A percentile compares a stretch with the other conserved stretches of the same genome.
Conservation (phyloP, 2,113 vertebrate genomes). For the Elanus axillaris region DNA sequence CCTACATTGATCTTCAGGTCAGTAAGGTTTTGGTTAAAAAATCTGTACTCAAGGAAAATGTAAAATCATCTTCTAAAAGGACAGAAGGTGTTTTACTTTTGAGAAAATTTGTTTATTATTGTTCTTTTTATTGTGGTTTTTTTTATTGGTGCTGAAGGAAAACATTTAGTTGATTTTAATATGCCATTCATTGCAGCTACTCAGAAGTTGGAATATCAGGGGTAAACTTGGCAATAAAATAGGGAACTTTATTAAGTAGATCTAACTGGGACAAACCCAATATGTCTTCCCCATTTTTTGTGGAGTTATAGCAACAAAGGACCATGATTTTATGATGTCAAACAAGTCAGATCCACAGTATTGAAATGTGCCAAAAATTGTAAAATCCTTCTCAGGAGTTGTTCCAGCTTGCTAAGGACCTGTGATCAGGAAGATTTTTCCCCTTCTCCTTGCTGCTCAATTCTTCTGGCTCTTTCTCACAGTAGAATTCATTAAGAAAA, state of each 20-base stretch:
- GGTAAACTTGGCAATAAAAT: background rate
- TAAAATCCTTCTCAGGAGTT: background rate
- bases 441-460: background rate
- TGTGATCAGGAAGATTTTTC: background rate
- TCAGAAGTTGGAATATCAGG: background rate
- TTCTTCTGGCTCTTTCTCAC: background rate
- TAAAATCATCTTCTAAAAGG: background rate
- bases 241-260: background rate
- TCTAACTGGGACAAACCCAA: background rate
- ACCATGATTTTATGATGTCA: background rate
- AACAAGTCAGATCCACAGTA: background rate
- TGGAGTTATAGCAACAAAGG: background rate
- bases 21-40: background rate
- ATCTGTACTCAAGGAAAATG: background rate
- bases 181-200: background rate
- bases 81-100: background rate
- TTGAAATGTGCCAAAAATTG: background rate
- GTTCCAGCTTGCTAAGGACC: background rate
- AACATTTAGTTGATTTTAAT: background rate
- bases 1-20: background rate
- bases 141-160: background rate
- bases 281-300: background rate
- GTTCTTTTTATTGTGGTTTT: background rate
- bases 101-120: background rate
- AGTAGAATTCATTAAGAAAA: background rate